Evolutionary conservation across 2,113 vertebrate genomes (phyloP).

Genomic region (Rostratula benghalensis): DNA sequence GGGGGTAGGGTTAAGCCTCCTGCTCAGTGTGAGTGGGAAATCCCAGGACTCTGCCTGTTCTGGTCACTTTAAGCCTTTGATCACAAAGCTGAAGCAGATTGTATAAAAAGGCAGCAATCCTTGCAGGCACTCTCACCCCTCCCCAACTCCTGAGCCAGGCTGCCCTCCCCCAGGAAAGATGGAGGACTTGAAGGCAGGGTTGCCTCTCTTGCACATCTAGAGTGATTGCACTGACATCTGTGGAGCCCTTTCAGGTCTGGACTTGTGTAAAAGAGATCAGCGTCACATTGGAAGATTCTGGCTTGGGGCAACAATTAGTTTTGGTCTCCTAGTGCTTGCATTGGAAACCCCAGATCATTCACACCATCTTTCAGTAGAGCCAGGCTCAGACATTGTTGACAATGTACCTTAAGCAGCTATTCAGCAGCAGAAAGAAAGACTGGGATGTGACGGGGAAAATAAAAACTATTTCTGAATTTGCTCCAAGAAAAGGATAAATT

Average conservation of each 20-base stretch:
- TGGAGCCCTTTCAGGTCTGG: constrained; percentile 24
- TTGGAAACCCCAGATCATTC: background rate
- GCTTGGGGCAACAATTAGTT: constrained; percentile 41
- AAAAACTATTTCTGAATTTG: background rate
- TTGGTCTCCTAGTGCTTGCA: background rate
- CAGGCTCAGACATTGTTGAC: background rate
- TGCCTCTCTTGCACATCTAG: background rate
- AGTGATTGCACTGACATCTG: background rate
- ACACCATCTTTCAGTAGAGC: background rate
- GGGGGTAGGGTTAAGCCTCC: constrained; percentile 2
- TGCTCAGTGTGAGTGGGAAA: background rate
- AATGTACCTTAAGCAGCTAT: background rate
- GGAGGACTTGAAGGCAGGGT: background rate
- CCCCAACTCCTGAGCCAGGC: background rate
- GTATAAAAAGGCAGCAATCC: background rate
- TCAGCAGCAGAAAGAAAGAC: background rate
- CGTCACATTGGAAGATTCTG: constrained; percentile 10
- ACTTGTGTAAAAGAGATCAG: constrained; percentile 39
- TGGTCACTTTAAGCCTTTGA: constrained; percentile 38
- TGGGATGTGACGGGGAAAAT: background rate
- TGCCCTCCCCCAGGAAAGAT: background rate
- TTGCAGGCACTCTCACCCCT: background rate
- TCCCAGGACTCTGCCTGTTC: background rate
- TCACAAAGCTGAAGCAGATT: background rate
- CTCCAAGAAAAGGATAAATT: background rate